Evolutionary conservation across 2,888 invertebrate species (phyloP).

Genomic region (Andrena trimmerana): DNA sequence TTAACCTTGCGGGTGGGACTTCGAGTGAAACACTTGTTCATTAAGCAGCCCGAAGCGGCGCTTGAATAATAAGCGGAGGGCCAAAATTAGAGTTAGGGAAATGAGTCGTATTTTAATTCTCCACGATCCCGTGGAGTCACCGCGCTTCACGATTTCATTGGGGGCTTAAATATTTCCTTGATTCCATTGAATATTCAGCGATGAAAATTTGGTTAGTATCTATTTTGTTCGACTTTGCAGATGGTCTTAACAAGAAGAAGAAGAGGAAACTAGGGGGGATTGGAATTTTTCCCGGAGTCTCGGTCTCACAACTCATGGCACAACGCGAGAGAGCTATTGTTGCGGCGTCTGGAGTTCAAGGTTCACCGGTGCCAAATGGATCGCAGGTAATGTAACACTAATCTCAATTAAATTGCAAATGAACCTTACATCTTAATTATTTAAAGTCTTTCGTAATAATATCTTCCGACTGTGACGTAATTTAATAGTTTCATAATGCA

Average conservation of each 20-base stretch:
- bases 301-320: slow-evolving; percentile 89
- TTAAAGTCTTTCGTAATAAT: too few relatives aligned
- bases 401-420: slow-evolving; percentile 20
- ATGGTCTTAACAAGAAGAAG: slow-evolving; percentile 86
- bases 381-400: slow-evolving; percentile 79
- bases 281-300: slow-evolving; percentile 87
- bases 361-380: slow-evolving; percentile 79
- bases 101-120: slow-evolving; percentile 56
- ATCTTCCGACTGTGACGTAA: too few relatives aligned
- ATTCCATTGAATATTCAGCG: slow-evolving; percentile 12
- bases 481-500: too few relatives aligned
- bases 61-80: slow-evolving; percentile 60
- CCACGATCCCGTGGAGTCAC: slow-evolving; percentile 28
- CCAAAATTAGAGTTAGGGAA: slow-evolving; percentile 57
- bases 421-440: background rate
- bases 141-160: slow-evolving; percentile 28
- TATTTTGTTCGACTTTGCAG: slow-evolving; percentile 80
- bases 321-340: slow-evolving; percentile 87
- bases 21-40: slow-evolving; percentile 67
- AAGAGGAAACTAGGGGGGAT: slow-evolving; percentile 89
- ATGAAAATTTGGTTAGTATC: slow-evolving; percentile 5
- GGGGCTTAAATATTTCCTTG: slow-evolving; percentile 29
- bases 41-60: slow-evolving; percentile 57
- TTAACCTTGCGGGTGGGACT: slow-evolving; percentile 61
- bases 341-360: slow-evolving; percentile 76